These are phyloP conservation scores for Istiophorus platypterus DNA, from an alignment of 2,113 vertebrate genomes.

Conservation along the genomic window DNA sequence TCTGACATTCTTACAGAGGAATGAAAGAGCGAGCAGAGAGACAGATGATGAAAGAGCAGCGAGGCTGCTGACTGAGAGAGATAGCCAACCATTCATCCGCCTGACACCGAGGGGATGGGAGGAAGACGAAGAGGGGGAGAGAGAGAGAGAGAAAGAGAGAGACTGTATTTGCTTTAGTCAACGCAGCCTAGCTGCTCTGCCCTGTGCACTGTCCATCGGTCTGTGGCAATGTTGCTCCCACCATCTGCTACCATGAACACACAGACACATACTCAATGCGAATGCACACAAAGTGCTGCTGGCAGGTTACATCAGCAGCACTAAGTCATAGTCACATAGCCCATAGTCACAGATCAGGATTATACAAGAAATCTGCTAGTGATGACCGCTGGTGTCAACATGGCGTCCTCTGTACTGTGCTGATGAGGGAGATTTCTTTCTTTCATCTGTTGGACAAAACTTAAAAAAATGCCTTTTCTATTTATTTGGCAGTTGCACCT, in stretches of 20 bases:
- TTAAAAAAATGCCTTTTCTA: slow-evolving; percentile 32
- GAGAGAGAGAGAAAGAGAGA: slow-evolving; percentile 16
- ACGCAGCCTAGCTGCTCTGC: slow-evolving; percentile 46
- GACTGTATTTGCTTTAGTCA: slow-evolving; percentile 62
- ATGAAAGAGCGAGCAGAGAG: slow-evolving; percentile 64
- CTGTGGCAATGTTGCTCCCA: slow-evolving; percentile 65
- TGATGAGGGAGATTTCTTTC: slow-evolving; percentile 52
- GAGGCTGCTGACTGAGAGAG: slow-evolving; percentile 70
- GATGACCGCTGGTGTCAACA: slow-evolving; percentile 39
- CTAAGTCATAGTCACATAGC: slow-evolving; percentile 70
- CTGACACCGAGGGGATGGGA: slow-evolving; percentile 57
- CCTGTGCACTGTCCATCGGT: slow-evolving; percentile 49
- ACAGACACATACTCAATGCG: slow-evolving; percentile 33
- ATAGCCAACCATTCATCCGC: slow-evolving; percentile 69
- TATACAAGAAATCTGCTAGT: slow-evolving; percentile 51
- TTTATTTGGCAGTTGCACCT: slow-evolving; percentile 52
- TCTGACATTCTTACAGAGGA: slow-evolving; percentile 72
- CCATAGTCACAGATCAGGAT: slow-evolving; percentile 69
- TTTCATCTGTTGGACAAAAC: slow-evolving; percentile 47
- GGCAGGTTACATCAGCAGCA: slow-evolving; percentile 69
- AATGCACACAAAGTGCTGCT: slow-evolving; percentile 53
- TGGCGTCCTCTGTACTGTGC: slow-evolving; percentile 1
- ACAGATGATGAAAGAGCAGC: slow-evolving; percentile 72
- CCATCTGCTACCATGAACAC: slow-evolving; percentile 75
- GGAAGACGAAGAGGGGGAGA: slow-evolving; percentile 33